Evolutionary conservation across 2,113 vertebrate species (phyloP).

Genomic region (Siphamia tubifer): DNA sequence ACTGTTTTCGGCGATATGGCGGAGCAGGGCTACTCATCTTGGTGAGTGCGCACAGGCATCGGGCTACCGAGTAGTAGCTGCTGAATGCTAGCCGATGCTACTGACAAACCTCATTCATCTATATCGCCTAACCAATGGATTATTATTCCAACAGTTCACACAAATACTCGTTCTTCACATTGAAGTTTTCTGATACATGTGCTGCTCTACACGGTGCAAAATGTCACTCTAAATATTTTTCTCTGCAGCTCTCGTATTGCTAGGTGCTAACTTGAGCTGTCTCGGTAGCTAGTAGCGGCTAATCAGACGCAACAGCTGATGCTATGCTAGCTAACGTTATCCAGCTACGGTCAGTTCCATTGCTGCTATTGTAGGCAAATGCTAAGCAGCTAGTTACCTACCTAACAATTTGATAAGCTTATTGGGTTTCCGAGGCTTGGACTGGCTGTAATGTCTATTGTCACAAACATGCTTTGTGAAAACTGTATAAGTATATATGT

Average conservation of each 20-base stretch:
- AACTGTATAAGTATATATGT: background rate
- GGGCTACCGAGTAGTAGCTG: slow-evolving; percentile 38
- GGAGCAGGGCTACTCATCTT: slow-evolving; percentile 85
- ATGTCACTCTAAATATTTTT: background rate
- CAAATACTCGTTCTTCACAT: background rate
- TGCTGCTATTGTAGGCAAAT: slow-evolving; percentile 37
- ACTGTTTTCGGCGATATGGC: slow-evolving; percentile 83
- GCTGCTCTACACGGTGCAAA: background rate
- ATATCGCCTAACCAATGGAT: slow-evolving; percentile 9
- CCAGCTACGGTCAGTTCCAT: slow-evolving; percentile 16
- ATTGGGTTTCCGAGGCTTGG: background rate
- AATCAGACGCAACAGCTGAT: slow-evolving; percentile 56
- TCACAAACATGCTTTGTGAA: background rate
- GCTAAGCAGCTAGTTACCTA: slow-evolving; percentile 36
- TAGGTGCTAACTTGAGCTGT: slow-evolving; percentile 38
- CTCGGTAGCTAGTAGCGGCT: slow-evolving; percentile 41
- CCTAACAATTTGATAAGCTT: slow-evolving; percentile 9
- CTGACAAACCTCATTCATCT: background rate
- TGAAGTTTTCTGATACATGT: background rate
- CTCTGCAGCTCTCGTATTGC: slow-evolving; percentile 13
- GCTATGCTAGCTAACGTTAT: slow-evolving; percentile 49
- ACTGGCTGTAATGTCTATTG: background rate
- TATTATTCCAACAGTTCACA: background rate
- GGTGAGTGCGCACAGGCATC: slow-evolving; percentile 77
- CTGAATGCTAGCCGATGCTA: slow-evolving; percentile 17